Base-by-base conservation (phyloP, 1,140 invertebrate genomes). In the Mylabris phalerata region DNA sequence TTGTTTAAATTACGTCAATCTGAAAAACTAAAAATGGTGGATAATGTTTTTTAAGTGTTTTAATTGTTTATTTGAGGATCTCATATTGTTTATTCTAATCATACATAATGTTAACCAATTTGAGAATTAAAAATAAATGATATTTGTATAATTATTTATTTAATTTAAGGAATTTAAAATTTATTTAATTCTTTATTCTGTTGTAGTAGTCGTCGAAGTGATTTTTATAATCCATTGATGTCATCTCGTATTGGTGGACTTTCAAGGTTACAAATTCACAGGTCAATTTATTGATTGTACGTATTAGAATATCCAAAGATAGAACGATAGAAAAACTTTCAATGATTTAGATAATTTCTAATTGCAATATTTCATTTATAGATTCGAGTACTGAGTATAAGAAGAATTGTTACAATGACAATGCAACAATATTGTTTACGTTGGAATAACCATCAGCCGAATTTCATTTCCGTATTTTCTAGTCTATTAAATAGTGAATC, bases 391-490 rank as follows among this genome's bases (percentile, higher is more conserved):
- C 9, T n/a, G 41, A 40, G 4, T 42, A n/a, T 42, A 10, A 42
- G 9, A 42, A 42, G 9, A 39, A 19, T n/a, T 38, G 27, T 44
- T 40, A 61, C 50, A 56, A 88, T 87, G 85, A 80, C 86, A 58
- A 83, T 84, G 75, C 89, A 92, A 76, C 88, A 93, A 69, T 93
- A 91, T 73, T 91, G 89, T 73, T 77, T 92, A 59, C 80, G 89
- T 54, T 92, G 90, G 90, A 92, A 92, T 75, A 91, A 92, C 77
- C 90, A 93, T 78, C 88, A 90, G 66, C 88, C 89, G 10, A 92
- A 93, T 73, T 89, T 92, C 68, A 90, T 92, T 65, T 88, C 88
- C 1, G 89, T 90, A 62, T 92, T 92, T 75, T 88, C 87, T 27
- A 85, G 81, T 65, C 75, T 92, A 50, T 76, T 92, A 49, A 86